Evolutionary conservation across 2,113 vertebrate genomes (phyloP).

Genomic region (Psettodes erumei): DNA sequence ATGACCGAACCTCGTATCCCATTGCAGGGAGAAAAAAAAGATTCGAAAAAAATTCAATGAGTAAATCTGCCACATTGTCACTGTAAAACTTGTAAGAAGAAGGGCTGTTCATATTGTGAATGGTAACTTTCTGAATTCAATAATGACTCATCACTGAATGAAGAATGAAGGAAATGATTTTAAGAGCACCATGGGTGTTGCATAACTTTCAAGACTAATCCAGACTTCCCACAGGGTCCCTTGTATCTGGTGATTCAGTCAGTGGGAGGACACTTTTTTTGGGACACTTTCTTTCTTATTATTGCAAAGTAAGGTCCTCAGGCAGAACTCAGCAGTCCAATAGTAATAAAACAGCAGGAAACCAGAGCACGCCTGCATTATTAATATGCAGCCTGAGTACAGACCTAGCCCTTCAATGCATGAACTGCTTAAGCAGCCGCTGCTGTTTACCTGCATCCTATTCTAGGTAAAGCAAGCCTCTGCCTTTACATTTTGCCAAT

Average conservation of each 20-base stretch:
- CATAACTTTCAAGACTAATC: neutral
- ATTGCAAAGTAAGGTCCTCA: neutral
- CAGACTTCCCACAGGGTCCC: neutral
- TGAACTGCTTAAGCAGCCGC: slow-evolving; percentile 22
- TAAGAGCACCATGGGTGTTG: too few relatives aligned
- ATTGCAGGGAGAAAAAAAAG: too few relatives aligned
- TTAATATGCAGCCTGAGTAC: slow-evolving; percentile 49
- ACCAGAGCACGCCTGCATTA: slow-evolving; percentile 68
- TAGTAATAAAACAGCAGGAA: slow-evolving; percentile 66
- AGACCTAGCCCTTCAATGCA: slow-evolving; percentile 19
- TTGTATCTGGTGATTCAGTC: neutral
- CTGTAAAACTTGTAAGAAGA: neutral
- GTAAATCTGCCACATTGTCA: neutral
- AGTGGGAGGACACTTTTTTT: neutral
- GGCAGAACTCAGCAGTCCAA: slow-evolving; percentile 27
- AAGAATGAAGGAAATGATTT: neutral
- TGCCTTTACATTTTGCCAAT: neutral
- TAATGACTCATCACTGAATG: neutral
- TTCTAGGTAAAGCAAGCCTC: neutral
- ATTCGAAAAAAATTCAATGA: neutral
- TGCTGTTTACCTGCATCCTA: neutral
- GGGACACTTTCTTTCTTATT: slow-evolving; percentile 24
- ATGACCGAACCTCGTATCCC: too few relatives aligned
- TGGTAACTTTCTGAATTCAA: neutral
- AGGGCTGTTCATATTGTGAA: neutral